Conservation (phyloP, 2,113 vertebrate genomes). For the Aphyosemion australe region DNA sequence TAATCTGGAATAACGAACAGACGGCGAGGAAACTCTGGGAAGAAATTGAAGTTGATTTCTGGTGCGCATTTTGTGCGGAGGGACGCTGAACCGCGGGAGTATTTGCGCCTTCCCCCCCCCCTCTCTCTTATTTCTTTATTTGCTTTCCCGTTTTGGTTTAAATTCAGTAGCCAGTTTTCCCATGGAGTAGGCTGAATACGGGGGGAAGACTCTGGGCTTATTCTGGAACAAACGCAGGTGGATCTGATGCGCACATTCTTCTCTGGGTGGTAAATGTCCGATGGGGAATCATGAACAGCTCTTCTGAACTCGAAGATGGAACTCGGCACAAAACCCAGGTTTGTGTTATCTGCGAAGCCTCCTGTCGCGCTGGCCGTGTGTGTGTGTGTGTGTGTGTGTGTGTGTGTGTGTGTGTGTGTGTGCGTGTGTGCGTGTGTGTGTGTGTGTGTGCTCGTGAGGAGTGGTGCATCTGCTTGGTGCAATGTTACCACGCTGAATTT, state of each 20-base stretch:
- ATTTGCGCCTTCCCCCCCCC: constrained; percentile 31
- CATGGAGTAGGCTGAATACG: constrained; percentile 67
- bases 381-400: constrained; percentile 57
- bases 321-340: constrained; percentile 84
- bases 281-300: constrained; percentile 85
- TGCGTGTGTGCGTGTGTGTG: constrained; percentile 45
- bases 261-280: constrained; percentile 80
- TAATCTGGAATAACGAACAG: constrained; percentile 2
- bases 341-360: constrained; percentile 34
- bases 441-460: constrained; percentile 22
- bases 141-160: background rate
- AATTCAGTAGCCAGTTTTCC: background rate
- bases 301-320: constrained; percentile 85
- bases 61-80: constrained; percentile 59
- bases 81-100: constrained; percentile 42
- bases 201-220: constrained; percentile 47
- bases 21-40: constrained; percentile 27
- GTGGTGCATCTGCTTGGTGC: constrained; percentile 62
- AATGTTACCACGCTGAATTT: constrained; percentile 57
- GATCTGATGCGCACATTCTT: constrained; percentile 50
- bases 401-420: constrained; percentile 14
- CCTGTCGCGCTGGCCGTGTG: background rate
- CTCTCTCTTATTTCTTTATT: background rate
- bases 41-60: constrained; percentile 58
- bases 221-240: constrained; percentile 57